A percentile compares a stretch with the other conserved stretches of the same genome.
Conservation (phyloP, 1,140 invertebrate genomes). For the Phocides pigmalion region DNA sequence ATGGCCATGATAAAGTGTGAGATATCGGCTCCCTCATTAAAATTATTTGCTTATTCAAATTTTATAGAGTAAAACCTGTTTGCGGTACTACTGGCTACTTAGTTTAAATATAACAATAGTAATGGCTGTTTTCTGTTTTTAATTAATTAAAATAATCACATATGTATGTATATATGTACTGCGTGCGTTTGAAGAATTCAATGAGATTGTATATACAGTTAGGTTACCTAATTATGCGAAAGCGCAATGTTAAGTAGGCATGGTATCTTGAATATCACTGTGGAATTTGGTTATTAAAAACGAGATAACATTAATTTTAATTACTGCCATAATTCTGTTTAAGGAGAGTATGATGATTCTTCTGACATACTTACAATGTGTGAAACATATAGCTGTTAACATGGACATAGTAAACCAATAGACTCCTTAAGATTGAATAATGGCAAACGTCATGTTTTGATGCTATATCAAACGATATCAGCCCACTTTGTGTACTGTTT, state of each 20-base stretch:
- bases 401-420: not conserved
- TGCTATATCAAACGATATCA: too few relatives aligned
- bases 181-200: conserved; percentile 31
- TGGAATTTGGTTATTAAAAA: conserved; percentile 29
- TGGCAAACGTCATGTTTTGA: too few relatives aligned
- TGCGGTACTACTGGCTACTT: not conserved
- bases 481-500: too few relatives aligned
- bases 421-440: not conserved
- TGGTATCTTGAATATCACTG: conserved; percentile 24
- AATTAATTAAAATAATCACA: conserved; percentile 33
- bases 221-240: conserved; percentile 32
- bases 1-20: conserved; percentile 3
- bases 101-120: conserved; percentile 14
- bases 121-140: conserved; percentile 19
- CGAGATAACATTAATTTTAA: conserved; percentile 36
- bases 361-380: conserved; percentile 48
- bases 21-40: conserved; percentile 7
- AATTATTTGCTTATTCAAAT: conserved; percentile 6
- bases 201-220: conserved; percentile 31
- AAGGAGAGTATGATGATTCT: conserved; percentile 30
- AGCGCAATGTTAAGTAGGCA: conserved; percentile 30
- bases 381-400: conserved; percentile 43
- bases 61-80: conserved; percentile 16
- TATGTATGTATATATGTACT: conserved; percentile 20
- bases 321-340: conserved; percentile 30